Evolutionary conservation across 1,140 invertebrate species (phyloP), one percentile per base, ranked within the genome.

Genomic region (Drosophila murphyi): DNA sequence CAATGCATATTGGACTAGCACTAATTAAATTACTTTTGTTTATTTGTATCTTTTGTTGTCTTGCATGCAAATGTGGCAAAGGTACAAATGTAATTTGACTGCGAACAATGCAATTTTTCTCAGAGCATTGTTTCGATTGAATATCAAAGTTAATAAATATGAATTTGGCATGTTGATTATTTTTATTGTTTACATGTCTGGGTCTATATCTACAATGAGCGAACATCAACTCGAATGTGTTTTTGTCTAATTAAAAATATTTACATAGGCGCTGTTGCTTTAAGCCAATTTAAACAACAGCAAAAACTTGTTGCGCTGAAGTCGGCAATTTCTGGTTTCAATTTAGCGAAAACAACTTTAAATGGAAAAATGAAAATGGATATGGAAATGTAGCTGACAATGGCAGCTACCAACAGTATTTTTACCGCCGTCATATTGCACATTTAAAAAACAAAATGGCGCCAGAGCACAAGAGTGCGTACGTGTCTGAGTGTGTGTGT

Each of bases 1-100:
- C 10, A n/a, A 12, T 45, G 55, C 37, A 43, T 43, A 32, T 57
- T 56, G 39, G 7, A 31, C 5, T 3, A 3, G 4, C 12, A 4
- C n/a, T 20, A 8, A 67, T 41, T 48, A 10, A 50, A 8, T 50
- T 32, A n/a, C 31, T 37, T 10, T 20, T 12, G 4, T 3, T 3
- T 7, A 39, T 8, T 39, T 20, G 20, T 10, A 10, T n/a, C 2
- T 8, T 29, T 0, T 0, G 7, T 34, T 41, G 28, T 63, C 48
- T 56, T 56, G 56, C 67, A 57, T 70, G 67, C 78, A 72, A 80
- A 80, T 79, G 47, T 55, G 45, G 69, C 45, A 7, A 12, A 34
- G 45, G 41, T 45, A 37, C 39, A 74, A 54, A 37, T 31, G 31
- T 43, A 34, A n/a, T 32, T 32, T 41, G 10, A n/a, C 56, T 43